Evolutionary conservation across 2,888 invertebrate genomes (phyloP), one percentile per base, ranked within the genome.

Genomic region (Chirona hameri): DNA sequence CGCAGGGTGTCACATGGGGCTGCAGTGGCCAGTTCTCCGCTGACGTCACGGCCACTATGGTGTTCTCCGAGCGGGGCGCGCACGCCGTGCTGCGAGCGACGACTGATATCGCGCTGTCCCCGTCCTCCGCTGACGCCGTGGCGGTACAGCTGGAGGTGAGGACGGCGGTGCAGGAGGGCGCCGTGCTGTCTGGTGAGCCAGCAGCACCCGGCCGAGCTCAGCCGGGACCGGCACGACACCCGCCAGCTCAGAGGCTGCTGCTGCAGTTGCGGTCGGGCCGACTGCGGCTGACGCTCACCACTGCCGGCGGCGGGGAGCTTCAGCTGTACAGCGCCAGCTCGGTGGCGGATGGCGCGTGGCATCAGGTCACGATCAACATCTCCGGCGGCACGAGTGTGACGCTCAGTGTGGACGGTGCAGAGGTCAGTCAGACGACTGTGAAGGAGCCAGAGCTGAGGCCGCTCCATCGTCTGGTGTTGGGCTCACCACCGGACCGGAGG

Each of bases 21-120:
- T 98, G 98, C 88, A 95, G 95, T 46, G 92, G 93, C 0, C 96
- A 97, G 89, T 98, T 98, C 87, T 95, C 95, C 86, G 95, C 96
- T 0, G 91, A 92, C 29, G 89, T 92, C 31, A 91, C 91, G 85
- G 92, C 93, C 79, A 93, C 95, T 84, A 94, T 97, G 85, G 96
- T 95, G 88, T 96, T 97, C 87, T 83, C 88, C 29, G 86, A 87
- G 21, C 86, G 88, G 24, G 87, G 86, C 79, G 86, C 87, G 69
- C 90, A 88, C 86, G 85, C 89, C 46, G 88, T 89, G 52, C 88
- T 89, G 83, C 88, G 88, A 7, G 86, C 86, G 60, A 84, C 88
- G 81, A 48, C 48, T 10, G 48, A n/a, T 48, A 48, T 7, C 48
- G 48, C 9, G 7, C 48, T 10, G 7, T 48, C 48, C 48, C 48